Evolutionary conservation across 2,888 invertebrate species (phyloP), one percentile per base, ranked within the genome.

Genomic region (Germaria angustata): DNA sequence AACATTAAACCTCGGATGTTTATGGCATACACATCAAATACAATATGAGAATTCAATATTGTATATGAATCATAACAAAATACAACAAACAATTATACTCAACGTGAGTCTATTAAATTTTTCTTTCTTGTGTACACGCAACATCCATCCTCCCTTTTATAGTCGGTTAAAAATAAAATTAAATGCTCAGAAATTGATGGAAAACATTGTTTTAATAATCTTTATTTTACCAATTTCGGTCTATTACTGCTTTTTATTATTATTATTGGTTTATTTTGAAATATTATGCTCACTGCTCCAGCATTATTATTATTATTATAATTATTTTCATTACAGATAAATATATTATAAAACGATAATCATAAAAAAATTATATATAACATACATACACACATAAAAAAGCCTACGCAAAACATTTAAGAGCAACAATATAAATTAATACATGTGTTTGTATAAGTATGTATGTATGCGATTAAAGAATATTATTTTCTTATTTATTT

Each of bases 331-430:
- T 63, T 66, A 22, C 32, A 77, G 76, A 68, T 61, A 51, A 68
- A 68, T 59, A 51, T 75, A 49, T 71, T 78, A 78, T 32, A 78
- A 78, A 78, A 71, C 55, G 49, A 71, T 78, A 71, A 57, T 49
- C 49, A 80, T 80, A 80, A 32, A 72, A 78, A 77, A 76, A 73
- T 78, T 82, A 76, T 76, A 79, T 79, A 69, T 65, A 51, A 77
- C 36, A 81, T 66, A 61, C 53, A 59, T 53, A 53, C 51, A 55
- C 41, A 39, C 17, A 53, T 53, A 34, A 61, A 81, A 82, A 75
- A 53, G 63, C 36, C 55, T 66, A 59, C 66, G 51, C 63, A 39
- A 61, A 77, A 77, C 63, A 77, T 66, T 36, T 61, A 71, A 77
- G 53, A 68, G 68, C 68, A 75, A 66, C 36, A 63, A 66, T 75